Evolutionary conservation across 2,888 invertebrate species (phyloP).

Genomic region (Eupithecia tripunctaria): DNA sequence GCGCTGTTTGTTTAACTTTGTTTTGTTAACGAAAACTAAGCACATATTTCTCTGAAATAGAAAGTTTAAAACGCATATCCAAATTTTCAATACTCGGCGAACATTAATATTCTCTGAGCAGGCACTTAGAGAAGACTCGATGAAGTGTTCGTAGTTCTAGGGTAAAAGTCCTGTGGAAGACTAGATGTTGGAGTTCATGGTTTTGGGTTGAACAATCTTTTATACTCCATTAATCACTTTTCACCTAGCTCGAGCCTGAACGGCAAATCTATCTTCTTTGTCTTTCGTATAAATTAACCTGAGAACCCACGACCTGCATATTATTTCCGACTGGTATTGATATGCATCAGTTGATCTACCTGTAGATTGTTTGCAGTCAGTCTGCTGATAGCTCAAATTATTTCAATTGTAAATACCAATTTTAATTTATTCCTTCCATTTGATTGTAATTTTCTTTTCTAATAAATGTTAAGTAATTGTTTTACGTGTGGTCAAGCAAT

Average conservation of each 20-base stretch:
- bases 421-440: no score
- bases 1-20: not conserved
- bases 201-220: not conserved
- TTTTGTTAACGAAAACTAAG: not conserved
- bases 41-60: not conserved
- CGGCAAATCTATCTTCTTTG: no score
- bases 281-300: not conserved
- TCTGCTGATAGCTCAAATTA: no score
- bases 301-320: not conserved
- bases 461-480: no score
- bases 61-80: not conserved
- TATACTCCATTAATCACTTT: not conserved
- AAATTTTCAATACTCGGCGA: not conserved
- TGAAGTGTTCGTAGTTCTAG: not conserved
- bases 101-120: not conserved
- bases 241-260: not conserved
- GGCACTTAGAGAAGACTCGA: no score
- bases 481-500: not conserved
- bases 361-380: no score
- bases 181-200: not conserved
- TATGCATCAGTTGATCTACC: no score
- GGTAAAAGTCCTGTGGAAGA: no score
- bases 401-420: no score
- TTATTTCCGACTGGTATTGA: no score
- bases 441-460: no score